phyloP scores from a whole-genome alignment of 2,797 vertebrate species.

The Hapalemur alaotrensis region DNA sequence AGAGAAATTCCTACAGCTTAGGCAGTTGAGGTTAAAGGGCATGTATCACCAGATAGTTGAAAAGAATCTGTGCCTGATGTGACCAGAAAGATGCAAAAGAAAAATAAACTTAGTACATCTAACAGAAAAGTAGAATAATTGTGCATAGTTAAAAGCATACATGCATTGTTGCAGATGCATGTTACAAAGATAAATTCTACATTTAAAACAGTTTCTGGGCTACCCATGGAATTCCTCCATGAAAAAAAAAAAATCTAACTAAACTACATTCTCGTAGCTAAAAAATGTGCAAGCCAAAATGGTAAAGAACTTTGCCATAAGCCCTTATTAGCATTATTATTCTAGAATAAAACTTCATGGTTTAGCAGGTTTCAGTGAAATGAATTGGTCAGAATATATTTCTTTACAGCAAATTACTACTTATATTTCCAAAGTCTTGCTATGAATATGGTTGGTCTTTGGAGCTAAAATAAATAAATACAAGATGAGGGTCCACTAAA shows the following conservation, averaged over 20 bases:
- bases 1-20: neutral
- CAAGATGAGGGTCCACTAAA: slow-evolving; percentile 26
- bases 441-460: slow-evolving; percentile 13
- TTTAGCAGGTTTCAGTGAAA: neutral
- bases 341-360: neutral
- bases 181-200: neutral
- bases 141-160: neutral
- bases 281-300: neutral
- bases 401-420: slow-evolving; percentile 14
- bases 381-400: neutral
- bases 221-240: neutral
- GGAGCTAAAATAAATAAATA: slow-evolving; percentile 57
- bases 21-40: neutral
- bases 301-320: neutral
- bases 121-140: neutral
- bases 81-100: neutral
- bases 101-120: neutral
- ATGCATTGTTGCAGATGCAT: neutral
- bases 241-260: neutral
- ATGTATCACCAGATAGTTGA: neutral
- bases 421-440: slow-evolving; percentile 12
- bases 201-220: neutral
- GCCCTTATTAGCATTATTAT: neutral
- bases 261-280: neutral
- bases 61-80: neutral